phyloP scores from a whole-genome alignment of 2,888 invertebrate genomes.

The Thalpophila matura region DNA sequence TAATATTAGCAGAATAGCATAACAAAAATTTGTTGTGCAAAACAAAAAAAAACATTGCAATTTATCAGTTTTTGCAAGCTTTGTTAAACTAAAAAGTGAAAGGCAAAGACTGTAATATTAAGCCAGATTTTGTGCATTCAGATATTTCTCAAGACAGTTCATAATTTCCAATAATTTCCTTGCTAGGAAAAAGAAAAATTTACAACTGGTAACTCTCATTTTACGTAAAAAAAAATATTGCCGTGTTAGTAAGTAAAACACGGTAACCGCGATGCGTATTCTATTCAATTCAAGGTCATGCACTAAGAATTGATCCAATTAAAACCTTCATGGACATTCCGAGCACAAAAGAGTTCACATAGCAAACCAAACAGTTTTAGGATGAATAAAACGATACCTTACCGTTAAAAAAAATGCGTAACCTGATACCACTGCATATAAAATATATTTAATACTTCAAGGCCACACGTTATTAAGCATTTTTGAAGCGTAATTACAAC shows the following conservation, averaged over 20 bases:
- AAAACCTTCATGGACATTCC: conserved; percentile 40
- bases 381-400: conserved; percentile 19
- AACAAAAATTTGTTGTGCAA: not conserved
- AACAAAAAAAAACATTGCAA: not conserved
- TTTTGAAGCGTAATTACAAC: conserved; percentile 77
- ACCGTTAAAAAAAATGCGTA: conserved; percentile 53
- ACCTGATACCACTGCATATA: conserved; percentile 56
- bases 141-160: not conserved
- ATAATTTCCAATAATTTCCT: not conserved
- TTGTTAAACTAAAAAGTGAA: conserved; percentile 36
- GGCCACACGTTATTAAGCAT: conserved; percentile 69
- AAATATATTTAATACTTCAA: conserved; percentile 69
- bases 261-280: conserved; percentile 62
- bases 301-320: conserved; percentile 65
- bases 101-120: conserved; percentile 13
- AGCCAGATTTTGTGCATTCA: not conserved
- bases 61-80: not conserved
- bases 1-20: not conserved
- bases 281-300: conserved; percentile 62
- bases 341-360: conserved; percentile 25
- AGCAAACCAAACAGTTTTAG: conserved; percentile 14
- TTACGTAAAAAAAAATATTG: conserved; percentile 39
- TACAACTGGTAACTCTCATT: conserved; percentile 44
- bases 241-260: conserved; percentile 48
- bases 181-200: conserved; percentile 28